Evolutionary conservation across 2,888 invertebrate genomes (phyloP), one percentile per base, ranked within the genome.

Genomic region (Zaprionus bogoriensis): DNA sequence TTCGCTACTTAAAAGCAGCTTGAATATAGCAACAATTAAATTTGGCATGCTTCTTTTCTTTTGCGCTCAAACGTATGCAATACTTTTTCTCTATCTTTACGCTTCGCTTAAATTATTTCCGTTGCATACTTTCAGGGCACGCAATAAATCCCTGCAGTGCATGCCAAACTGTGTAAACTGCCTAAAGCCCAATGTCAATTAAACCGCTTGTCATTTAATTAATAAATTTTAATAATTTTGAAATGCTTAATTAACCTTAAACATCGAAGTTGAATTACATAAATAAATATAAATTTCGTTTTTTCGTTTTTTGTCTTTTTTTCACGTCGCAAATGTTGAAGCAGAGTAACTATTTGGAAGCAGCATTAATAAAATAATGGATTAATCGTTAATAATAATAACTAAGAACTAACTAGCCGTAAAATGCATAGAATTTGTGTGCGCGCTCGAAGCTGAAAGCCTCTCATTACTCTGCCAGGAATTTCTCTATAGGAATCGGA

Each of bases 401-500:
- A 63, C 50, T 86, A 80, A 59, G 2, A 69, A 58, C 81, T 82
- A 86, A 55, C 67, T 82, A 83, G 46, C 54, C 50, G 38, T 54
- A 72, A 67, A 69, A 58, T 60, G 54, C 62, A 54, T 44, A 53
- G 14, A 59, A 12, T 41, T 27, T 46, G 25, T 28, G 45, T 61
- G 48, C 7, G 25, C 47, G 38, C 36, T 47, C 59, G 38, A 45
- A 47, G 36, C 45, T 36, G 58, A 46, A 28, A 39, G 22, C 27
- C 17, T n/a, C n/a, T 30, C 14, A 22, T 77, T 73, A 89, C 54
- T 84, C 74, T 55, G 79, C 67, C 71, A 90, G 74, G 51, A 90
- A 77, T 73, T 88, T 87, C 52, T 90, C 88, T 73, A 91, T 88
- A 79, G 91, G 91, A 77, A 91, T 87, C 61, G 88, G 83, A 17